Evolutionary conservation across 2,888 invertebrate genomes (phyloP).

Genomic region (Dione juno): DNA sequence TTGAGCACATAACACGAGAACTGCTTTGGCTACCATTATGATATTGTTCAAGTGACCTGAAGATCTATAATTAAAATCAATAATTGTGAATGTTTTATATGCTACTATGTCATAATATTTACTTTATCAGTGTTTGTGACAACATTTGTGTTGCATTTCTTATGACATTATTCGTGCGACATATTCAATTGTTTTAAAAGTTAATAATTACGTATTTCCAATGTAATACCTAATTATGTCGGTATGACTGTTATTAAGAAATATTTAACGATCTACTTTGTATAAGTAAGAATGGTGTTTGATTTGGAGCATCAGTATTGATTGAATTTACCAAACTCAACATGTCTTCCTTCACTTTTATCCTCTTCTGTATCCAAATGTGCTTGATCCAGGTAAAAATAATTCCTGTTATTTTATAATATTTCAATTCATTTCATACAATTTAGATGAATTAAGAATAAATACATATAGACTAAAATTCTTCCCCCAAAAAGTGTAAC

Average conservation of each 20-base stretch:
- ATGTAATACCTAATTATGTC: constrained; percentile 23
- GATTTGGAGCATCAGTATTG: not conserved
- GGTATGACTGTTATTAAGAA: not conserved
- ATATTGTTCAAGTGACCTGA: constrained; percentile 1
- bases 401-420: not conserved
- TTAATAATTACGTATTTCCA: constrained; percentile 24
- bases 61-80: constrained; percentile 1
- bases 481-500: no score
- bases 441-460: no score
- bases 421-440: not conserved
- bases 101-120: not conserved
- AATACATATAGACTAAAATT: no score
- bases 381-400: constrained; percentile 56
- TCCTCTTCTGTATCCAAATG: constrained; percentile 55
- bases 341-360: constrained; percentile 54
- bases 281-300: constrained; percentile 8
- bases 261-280: not conserved
- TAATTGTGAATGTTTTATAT: constrained; percentile 6
- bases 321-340: constrained; percentile 1
- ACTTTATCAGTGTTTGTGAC: not conserved
- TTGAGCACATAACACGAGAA: constrained; percentile 28
- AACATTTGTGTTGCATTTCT: not conserved
- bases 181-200: not conserved
- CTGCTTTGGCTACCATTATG: constrained; percentile 3
- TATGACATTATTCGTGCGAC: not conserved